Base-by-base conservation (phyloP, 2,888 invertebrate genomes). In the Molorchus minor region DNA sequence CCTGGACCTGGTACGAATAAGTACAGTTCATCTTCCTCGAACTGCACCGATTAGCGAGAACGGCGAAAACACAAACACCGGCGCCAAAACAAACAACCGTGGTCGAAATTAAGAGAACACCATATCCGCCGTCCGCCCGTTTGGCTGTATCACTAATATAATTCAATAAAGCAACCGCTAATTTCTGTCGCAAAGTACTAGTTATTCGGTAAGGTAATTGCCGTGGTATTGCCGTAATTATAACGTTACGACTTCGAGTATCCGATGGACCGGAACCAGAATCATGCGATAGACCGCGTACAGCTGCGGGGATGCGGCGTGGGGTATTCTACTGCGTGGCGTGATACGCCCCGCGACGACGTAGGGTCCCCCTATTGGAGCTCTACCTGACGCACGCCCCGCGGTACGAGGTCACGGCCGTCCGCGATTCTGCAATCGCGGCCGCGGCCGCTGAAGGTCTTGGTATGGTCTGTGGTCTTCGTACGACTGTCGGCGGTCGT, bases 11-110 rank as follows among this genome's bases (percentile, higher is more conserved):
- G 65, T 81, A 80, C 13, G 78, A 71, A 67, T 79, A 75, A 10
- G 80, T 76, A 70, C 80, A 80, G 66, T 77, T 78, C 80, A 81
- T 80, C n/a, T n/a, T n/a, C n/a, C n/a, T n/a, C n/a, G n/a, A n/a
- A n/a, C n/a, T 56, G 59, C 69, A 12, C 29, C 16, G 16, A 25
- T 8, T 17, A 19, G 25, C 7, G 20, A 16, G 25, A 40, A 29
- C 44, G 17, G n/a, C 55, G 49, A 3, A 25, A 3, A 8, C 49
- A 38, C 47, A 49, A 56, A 44, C 17, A 56, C 38, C 21, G 2
- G 12, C 25, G n/a, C 30, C 12, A 33, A 45, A 45, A 35, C 36
- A 45, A 52, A 46, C 47, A 19, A 40, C 30, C 30, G 47, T 46
- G 13, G 51, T 17, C 12, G 35, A 43, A 51, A 56, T 53, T 55